Evolutionary conservation across 2,797 vertebrate genomes (phyloP).

Genomic region (Phrynocephalus forsythii): DNA sequence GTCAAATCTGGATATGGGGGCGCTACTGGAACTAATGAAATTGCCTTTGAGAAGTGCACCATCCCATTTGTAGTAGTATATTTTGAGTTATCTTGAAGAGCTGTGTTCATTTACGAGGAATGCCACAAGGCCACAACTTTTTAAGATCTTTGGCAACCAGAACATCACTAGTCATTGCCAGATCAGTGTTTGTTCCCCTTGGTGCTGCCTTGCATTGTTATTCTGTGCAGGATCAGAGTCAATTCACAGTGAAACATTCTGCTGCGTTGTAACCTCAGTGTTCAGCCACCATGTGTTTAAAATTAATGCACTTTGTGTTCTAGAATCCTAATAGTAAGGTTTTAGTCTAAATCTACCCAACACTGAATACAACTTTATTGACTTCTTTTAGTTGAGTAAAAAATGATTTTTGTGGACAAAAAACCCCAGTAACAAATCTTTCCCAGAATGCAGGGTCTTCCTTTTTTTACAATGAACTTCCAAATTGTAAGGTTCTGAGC

Average conservation of each 20-base stretch:
- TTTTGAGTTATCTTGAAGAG: neutral
- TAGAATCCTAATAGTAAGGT: neutral
- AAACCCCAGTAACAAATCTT: neutral
- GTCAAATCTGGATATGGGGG: too few species aligned
- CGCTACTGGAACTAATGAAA: neutral
- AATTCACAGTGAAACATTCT: neutral
- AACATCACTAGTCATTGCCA: neutral
- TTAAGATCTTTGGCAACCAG: neutral
- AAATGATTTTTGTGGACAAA: neutral
- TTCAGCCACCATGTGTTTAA: neutral
- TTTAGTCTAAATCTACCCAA: neutral
- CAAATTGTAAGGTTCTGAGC: neutral
- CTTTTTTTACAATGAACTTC: neutral
- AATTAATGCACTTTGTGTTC: neutral
- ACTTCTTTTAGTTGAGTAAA: neutral
- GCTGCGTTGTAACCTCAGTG: neutral
- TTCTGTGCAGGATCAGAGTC: neutral
- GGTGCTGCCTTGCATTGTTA: neutral
- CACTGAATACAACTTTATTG: neutral
- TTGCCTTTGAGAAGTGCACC: neutral
- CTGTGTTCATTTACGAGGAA: neutral
- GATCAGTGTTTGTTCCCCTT: neutral
- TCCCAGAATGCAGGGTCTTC: neutral
- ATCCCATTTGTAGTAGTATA: too few species aligned
- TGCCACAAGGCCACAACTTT: neutral